A percentile compares a stretch with the other conserved stretches of the same genome.
These are phyloP conservation scores for Rhagoletis pomonella DNA, from an alignment of 1,140 invertebrate genomes.

Conservation along the genomic window DNA sequence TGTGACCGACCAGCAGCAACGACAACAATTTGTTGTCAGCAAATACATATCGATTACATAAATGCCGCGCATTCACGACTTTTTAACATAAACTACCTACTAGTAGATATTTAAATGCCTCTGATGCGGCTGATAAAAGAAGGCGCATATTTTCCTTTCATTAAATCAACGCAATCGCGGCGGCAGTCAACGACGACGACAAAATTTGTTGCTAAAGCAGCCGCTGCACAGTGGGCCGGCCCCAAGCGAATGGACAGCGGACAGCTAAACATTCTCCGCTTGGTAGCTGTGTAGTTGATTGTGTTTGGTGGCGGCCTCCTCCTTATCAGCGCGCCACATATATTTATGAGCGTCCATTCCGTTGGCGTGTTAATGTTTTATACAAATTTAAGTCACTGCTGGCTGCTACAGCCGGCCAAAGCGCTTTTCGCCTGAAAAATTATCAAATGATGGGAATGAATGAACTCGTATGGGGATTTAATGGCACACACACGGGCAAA, in stretches of 20 bases:
- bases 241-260: neutral
- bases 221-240: neutral
- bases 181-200: neutral
- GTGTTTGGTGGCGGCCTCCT: neutral
- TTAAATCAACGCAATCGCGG: neutral
- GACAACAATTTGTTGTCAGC: neutral
- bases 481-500: conserved; percentile 37
- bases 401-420: too few relatives aligned
- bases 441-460: conserved; percentile 39
- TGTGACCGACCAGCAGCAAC: conserved; percentile 6
- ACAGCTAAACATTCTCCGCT: neutral
- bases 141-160: neutral
- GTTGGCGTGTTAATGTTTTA: conserved; percentile 43
- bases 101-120: neutral
- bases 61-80: conserved; percentile 2
- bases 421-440: conserved; percentile 37
- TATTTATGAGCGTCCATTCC: conserved; percentile 29
- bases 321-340: conserved; percentile 36
- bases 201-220: conserved; percentile 11
- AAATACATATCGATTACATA: conserved; percentile 20
- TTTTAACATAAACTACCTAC: neutral
- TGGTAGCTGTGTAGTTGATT: neutral
- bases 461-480: conserved; percentile 32
- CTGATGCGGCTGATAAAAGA: neutral
- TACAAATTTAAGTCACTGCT: conserved; percentile 39